A percentile compares a stretch with the other conserved stretches of the same genome.
phyloP scores from a whole-genome alignment of 2,888 invertebrate species.

The Glaucopsyche alexis region DNA sequence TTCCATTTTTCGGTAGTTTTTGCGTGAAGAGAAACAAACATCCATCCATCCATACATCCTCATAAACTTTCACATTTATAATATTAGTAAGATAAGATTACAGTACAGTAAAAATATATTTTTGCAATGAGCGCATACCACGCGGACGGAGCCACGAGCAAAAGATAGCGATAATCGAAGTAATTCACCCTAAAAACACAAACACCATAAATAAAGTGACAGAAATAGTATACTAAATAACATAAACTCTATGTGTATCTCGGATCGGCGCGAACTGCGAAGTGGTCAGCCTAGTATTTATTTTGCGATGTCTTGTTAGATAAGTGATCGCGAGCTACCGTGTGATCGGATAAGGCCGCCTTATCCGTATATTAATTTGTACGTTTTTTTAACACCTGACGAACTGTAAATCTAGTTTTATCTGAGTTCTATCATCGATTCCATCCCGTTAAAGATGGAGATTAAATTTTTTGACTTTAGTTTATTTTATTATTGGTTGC shows the following conservation, averaged over 20 bases:
- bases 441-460: neutral
- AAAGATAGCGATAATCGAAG: neutral
- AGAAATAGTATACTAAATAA: slow-evolving; percentile 1
- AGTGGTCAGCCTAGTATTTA: slow-evolving; percentile 10
- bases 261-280: slow-evolving; percentile 1
- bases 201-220: slow-evolving; percentile 3
- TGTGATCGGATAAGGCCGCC: slow-evolving; percentile 51
- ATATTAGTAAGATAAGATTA: too few species aligned
- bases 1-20: too few species aligned
- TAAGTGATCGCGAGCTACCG: slow-evolving; percentile 66
- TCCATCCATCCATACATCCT: too few species aligned
- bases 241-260: neutral
- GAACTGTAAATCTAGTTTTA: slow-evolving; percentile 14
- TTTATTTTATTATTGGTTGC: neutral
- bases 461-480: neutral
- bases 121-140: too few species aligned
- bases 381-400: slow-evolving; percentile 14
- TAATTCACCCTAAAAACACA: neutral
- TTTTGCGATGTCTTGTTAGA: slow-evolving; percentile 66
- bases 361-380: slow-evolving; percentile 52
- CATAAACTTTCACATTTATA: too few species aligned
- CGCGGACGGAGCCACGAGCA: too few species aligned
- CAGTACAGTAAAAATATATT: too few species aligned
- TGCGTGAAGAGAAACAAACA: too few species aligned
- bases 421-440: neutral